Base-by-base conservation (phyloP, 2,797 vertebrate species). In the Hafferia zeledoni region DNA sequence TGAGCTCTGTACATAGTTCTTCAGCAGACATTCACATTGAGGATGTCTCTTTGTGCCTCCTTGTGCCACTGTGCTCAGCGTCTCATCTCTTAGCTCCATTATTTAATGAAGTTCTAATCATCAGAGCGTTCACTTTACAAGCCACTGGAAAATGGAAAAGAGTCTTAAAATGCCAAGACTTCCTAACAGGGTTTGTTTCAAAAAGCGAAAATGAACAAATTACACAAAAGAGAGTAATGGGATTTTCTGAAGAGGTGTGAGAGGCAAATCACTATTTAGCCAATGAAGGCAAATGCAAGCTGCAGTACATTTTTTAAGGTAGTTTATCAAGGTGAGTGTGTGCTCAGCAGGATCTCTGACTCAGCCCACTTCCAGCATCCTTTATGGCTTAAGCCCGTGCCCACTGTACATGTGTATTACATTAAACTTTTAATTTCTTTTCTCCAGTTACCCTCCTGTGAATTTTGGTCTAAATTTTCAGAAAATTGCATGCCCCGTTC, bases 381-480 rank as follows among this genome's bases (percentile, higher is more conserved):
- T 72, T 69, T 35, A 24, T 12, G 52, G 46, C 49, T 91, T 41
- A 5, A 68, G 37, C 39, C 65, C n/a, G 5, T 7, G 47, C 57
- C 76, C 63, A 41, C 33, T 9, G 3, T 56, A 56, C 87, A 95
- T 2, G 12, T 87, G 77, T 24, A 79, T 86, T 46, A 60, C 56
- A 83, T 94, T 83, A 90, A 88, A 79, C 28, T 19, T 79, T 63
- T 43, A 65, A 41, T 86, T 89, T 71, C 49, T 88, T 91, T 67
- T 53, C 70, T 91, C 63, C 60, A 69, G 47, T 84, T 82, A 35
- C 63, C 33, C 74, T 82, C 70, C 80, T 53, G 64, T 22, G 50
- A 65, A 65, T 89, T 69, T 71, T 25, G 55, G 63, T 75, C 83
- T 61, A 56, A 64, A 82, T 56, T 88, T 91, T 93, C 85, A 83